Evolutionary conservation across 1,140 invertebrate genomes (phyloP), one percentile per base, ranked within the genome.

Genomic region (Pinna nobilis): DNA sequence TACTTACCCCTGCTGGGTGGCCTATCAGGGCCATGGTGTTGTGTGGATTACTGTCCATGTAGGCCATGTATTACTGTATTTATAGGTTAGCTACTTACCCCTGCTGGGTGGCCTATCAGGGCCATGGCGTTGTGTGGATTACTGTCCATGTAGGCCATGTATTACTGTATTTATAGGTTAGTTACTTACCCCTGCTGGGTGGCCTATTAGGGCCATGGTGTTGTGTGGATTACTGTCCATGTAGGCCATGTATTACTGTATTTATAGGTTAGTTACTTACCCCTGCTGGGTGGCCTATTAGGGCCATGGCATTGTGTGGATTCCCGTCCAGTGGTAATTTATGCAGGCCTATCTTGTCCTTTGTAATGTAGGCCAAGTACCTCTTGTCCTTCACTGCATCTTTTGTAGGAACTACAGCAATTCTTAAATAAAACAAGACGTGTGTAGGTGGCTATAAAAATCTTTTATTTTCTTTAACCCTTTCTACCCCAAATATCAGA

Each of bases 1-100:
- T 28, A 79, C 78, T 68, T 72, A 89, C 89, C 57, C 88, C 87
- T 59, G 85, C 80, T 3, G 94, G 93, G 88, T 94, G 94, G 32
- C 91, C 93, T 28, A 93, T 89, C 28, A 93, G 87, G 3, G 91
- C 93, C 63, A 92, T 90, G 74, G 91, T 91, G 81, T 92, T 93
- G 85, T 92, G 94, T 25, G 93, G 94, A 87, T 94, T 94, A 5
- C 94, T n/a, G n/a, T n/a, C n/a, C n/a, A n/a, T n/a, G n/a, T n/a
- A n/a, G n/a, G n/a, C n/a, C n/a, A n/a, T n/a, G n/a, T n/a, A n/a
- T 53, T 18, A 13, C 23, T 53, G 15, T 66, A 20, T 20, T 6
- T 51, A 41, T 50, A 55, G 5, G 9, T 13, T 41, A 13, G 37
- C 13, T 28, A 79, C 78, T 68, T 72, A 89, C 89, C 57, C 88